Percentiles rank a stretch among this genome's conserved stretches.
Conservation (phyloP, 2,888 invertebrate genomes). For the Leistus spinibarbis region DNA sequence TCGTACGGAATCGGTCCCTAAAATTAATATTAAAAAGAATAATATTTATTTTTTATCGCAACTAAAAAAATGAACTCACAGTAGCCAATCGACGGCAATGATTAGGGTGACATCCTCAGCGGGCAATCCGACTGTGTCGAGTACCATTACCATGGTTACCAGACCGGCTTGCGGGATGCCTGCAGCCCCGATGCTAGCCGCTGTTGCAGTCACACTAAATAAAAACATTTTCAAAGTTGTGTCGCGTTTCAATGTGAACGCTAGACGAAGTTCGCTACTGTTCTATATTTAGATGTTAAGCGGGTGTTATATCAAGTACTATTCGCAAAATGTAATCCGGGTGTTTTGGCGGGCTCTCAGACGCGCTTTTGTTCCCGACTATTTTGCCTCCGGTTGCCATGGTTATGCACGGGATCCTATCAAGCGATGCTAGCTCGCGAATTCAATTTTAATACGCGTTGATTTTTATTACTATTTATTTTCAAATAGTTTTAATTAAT, state of each 20-base stretch:
- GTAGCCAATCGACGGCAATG: slow-evolving; percentile 89
- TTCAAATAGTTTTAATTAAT: too few relatives aligned
- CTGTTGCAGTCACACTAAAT: slow-evolving; percentile 82
- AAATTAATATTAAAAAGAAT: slow-evolving; percentile 49
- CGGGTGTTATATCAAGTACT: neutral
- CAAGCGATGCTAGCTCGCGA: too few relatives aligned
- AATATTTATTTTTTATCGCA: too few relatives aligned
- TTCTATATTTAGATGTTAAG: neutral
- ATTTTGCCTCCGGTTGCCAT: neutral
- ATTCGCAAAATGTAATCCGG: neutral
- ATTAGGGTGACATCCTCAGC: slow-evolving; percentile 90
- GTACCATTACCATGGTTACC: slow-evolving; percentile 94
- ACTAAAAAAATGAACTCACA: too few relatives aligned
- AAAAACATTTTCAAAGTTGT: too few relatives aligned
- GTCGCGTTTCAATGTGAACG: too few relatives aligned
- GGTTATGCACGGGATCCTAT: too few relatives aligned
- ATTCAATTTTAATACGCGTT: too few relatives aligned
- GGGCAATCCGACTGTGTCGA: slow-evolving; percentile 89
- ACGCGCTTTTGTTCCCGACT: neutral
- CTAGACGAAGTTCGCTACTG: too few relatives aligned
- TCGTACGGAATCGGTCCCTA: slow-evolving; percentile 86
- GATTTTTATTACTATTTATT: too few relatives aligned
- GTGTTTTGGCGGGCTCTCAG: neutral
- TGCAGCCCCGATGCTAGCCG: slow-evolving; percentile 96
- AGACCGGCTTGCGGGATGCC: slow-evolving; percentile 96